Evolutionary conservation across 1,140 invertebrate genomes (phyloP), one percentile per base, ranked within the genome.

Genomic region (Apis dorsata): DNA sequence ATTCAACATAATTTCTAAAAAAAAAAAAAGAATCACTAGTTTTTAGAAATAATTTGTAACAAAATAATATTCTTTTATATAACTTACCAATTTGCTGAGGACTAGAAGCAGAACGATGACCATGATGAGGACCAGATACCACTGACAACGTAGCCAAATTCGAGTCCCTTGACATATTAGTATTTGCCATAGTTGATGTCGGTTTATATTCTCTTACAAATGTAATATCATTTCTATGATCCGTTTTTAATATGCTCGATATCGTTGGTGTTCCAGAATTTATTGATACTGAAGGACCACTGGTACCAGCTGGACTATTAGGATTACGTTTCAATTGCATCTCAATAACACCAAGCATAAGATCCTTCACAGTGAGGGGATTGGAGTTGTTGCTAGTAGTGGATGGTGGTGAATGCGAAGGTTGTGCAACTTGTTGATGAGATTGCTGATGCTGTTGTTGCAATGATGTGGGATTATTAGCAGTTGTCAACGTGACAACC

Each of bases 281-380:
- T 15, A 92, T 92, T 9, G 93, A 85, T 15, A 92, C 83, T 60
- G 90, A 90, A 9, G 91, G 89, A 66, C 87, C 86, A 17, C 88
- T 82, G 71, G 85, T 92, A 79, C 89, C 92, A 83, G 91, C 89
- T 9, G 94, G 94, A 73, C 93, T 94, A 21, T 94, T 94, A 13
- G 94, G 93, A 90, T 96, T 96, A 86, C 96, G 96, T 92, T 96
- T 95, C 3, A 97, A 90, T 76, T 96, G 96, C 92, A 95, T 95
- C 88, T 97, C 97, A 73, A 97, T 97, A 62, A 97, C 96, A 85
- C 96, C 96, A 62, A 96, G 92, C 93, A 97, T 96, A 28, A 97
- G 94, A 92, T 97, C 97, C 82, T 96, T 95, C 10, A 97, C 96
- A 8, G 96, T 97, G 9, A 97, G 91, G 3, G 95, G 95, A 72